Conservation (phyloP, 2,113 vertebrate genomes). For the Melanostigma gelatinosum region DNA sequence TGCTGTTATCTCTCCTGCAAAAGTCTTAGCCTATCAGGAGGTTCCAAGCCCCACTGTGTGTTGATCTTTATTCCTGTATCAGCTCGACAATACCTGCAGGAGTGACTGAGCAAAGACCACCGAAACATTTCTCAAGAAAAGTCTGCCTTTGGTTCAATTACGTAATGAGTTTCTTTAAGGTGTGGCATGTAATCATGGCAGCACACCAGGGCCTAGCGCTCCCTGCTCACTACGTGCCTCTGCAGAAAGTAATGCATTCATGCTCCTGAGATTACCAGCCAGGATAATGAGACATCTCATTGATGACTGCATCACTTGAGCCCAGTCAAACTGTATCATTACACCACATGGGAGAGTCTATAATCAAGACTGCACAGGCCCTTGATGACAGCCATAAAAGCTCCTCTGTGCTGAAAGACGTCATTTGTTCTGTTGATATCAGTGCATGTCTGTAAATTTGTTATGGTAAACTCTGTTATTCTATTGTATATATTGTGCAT, state of each 20-base stretch:
- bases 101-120: background rate
- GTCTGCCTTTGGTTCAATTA: background rate
- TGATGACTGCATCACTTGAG: conserved; percentile 5
- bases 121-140: background rate
- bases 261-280: background rate
- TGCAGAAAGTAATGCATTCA: conserved; percentile 24
- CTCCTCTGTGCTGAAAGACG: background rate
- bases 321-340: conserved; percentile 10
- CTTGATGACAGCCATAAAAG: background rate
- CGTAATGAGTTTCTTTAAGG: conserved; percentile 28
- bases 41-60: background rate
- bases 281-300: background rate
- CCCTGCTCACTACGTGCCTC: conserved; percentile 22
- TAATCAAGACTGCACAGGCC: conserved; percentile 16
- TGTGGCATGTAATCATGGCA: conserved; percentile 38
- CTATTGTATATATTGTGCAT: too few relatives aligned
- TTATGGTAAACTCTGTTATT: background rate
- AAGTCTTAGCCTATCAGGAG: background rate
- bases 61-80: background rate
- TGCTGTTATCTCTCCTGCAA: conserved; percentile 4
- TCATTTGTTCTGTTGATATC: background rate
- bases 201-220: background rate
- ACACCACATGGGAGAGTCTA: background rate
- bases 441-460: background rate
- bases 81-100: background rate